These are phyloP conservation scores for Cyclura pinguis DNA, from an alignment of 2,797 vertebrate species.

Conservation along the genomic window DNA sequence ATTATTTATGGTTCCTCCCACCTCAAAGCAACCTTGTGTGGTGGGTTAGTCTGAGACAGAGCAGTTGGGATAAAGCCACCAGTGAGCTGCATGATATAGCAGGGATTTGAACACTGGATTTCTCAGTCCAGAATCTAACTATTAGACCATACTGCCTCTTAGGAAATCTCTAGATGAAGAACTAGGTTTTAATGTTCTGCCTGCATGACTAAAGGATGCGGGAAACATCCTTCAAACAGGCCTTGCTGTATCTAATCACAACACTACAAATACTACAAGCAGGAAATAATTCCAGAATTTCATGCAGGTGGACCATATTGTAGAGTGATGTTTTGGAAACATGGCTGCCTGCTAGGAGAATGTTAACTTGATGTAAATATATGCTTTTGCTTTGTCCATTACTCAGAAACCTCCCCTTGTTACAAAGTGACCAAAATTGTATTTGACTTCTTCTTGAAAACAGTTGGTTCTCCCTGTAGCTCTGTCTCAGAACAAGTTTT, in stretches of 20 bases:
- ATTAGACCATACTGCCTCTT: conserved; percentile 1
- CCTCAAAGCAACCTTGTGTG: background rate
- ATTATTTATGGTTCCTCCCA: background rate
- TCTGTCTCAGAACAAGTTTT: conserved; percentile 34
- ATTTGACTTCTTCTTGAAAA: conserved; percentile 40
- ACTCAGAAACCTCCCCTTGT: conserved; percentile 33
- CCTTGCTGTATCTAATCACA: background rate
- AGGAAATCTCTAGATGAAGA: background rate
- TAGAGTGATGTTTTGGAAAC: background rate
- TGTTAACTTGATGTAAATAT: background rate
- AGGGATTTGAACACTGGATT: background rate
- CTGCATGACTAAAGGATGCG: background rate
- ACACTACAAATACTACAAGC: background rate
- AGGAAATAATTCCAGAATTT: background rate
- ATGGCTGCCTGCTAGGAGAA: background rate
- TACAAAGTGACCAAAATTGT: background rate
- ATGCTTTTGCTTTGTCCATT: background rate
- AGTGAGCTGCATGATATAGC: background rate
- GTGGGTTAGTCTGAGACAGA: background rate
- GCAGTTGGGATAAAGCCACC: background rate
- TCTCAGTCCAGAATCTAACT: background rate
- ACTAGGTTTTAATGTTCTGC: background rate
- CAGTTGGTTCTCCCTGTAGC: background rate
- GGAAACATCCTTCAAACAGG: background rate
- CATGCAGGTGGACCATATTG: background rate